Conservation (phyloP, 2,888 invertebrate genomes). For the Drosophila borealis region DNA sequence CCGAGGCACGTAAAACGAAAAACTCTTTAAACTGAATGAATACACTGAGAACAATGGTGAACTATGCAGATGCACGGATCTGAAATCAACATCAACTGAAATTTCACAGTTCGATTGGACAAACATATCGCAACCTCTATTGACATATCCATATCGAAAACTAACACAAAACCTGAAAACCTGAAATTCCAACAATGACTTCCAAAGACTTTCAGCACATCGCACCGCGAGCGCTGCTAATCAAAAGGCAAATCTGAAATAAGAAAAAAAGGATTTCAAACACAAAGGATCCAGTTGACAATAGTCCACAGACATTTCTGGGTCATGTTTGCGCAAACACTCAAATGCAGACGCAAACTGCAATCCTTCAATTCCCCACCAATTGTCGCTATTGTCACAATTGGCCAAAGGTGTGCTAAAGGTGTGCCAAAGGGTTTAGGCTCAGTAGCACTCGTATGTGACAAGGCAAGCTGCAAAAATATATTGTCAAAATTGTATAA, state of each 20-base stretch:
- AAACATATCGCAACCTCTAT: conserved; percentile 40
- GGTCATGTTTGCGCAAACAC: conserved; percentile 66
- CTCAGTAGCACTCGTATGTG: background rate
- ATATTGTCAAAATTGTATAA: conserved; percentile 48
- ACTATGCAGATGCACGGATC: conserved; percentile 55
- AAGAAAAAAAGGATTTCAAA: conserved; percentile 30
- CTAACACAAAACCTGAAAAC: conserved; percentile 30
- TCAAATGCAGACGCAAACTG: conserved; percentile 34
- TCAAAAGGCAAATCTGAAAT: conserved; percentile 47
- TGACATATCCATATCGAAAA: conserved; percentile 52
- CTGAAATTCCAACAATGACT: conserved; percentile 14
- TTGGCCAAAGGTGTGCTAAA: conserved; percentile 15
- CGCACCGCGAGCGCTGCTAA: conserved; percentile 38
- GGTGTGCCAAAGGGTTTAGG: conserved; percentile 34
- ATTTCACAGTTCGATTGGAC: conserved; percentile 45
- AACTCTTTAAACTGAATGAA: conserved; percentile 40
- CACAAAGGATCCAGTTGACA: conserved; percentile 33
- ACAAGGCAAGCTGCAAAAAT: conserved; percentile 65
- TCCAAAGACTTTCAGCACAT: conserved; percentile 17
- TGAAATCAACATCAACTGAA: conserved; percentile 16
- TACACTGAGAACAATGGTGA: conserved; percentile 19
- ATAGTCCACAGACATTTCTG: conserved; percentile 45
- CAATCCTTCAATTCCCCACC: conserved; percentile 14
- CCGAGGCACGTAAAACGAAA: conserved; percentile 53
- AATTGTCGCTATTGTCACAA: conserved; percentile 42